These are phyloP conservation scores for Luidia sarsii DNA, from an alignment of 53 echinoderm and acorn worm genomes.

Conservation along the genomic window DNA sequence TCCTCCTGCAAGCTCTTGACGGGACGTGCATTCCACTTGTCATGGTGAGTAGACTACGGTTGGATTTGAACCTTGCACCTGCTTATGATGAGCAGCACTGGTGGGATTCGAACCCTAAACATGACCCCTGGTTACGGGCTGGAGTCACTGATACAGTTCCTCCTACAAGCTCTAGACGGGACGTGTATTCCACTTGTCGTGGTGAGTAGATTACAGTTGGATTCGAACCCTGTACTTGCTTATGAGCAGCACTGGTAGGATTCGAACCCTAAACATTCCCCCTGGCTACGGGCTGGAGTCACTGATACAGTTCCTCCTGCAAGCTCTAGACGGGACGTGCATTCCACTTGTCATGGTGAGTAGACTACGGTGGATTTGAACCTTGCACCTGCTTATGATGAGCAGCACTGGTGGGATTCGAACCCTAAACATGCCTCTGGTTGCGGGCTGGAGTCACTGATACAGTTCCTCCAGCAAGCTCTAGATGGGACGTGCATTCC, in stretches of 20 bases:
- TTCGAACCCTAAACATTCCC: no score
- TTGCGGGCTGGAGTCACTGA: conserved; percentile 51
- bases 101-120: no score
- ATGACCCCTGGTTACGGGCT: conserved; percentile 49
- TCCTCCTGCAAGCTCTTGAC: conserved; percentile 71
- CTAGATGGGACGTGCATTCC: conserved; percentile 82
- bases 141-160: conserved; percentile 58
- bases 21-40: conserved; percentile 75
- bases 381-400: background rate
- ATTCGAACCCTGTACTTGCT: background rate
- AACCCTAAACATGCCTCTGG: conserved; percentile 21
- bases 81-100: no score
- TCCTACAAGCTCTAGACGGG: conserved; percentile 69
- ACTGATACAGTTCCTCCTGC: conserved; percentile 69
- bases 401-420: background rate
- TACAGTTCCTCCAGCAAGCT: conserved; percentile 63
- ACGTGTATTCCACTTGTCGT: conserved; percentile 79
- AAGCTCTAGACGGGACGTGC: conserved; percentile 66
- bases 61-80: no score
- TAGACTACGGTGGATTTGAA: no score
- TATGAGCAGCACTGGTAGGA: background rate
- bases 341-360: conserved; percentile 87
- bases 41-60: conserved; percentile 71
- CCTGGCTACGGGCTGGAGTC: conserved; percentile 44
- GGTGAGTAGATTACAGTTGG: conserved; percentile 50